Conservation (phyloP, 2,888 invertebrate species). For the Nephrotoma flavescens region DNA sequence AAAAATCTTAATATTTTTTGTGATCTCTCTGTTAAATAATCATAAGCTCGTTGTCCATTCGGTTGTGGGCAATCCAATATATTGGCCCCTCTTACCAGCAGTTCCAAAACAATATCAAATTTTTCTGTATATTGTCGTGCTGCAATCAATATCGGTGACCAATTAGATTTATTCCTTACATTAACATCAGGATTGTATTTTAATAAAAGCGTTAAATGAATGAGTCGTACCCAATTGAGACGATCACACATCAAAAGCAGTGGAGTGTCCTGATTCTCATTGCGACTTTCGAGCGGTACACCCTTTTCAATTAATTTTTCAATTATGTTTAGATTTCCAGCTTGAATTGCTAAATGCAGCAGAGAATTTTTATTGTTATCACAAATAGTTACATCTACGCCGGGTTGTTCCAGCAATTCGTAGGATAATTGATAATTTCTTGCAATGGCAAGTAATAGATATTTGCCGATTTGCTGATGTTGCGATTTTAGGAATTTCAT, state of each 20-base stretch:
- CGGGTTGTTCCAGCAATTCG: background rate
- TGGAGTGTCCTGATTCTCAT: background rate
- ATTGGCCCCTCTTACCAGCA: background rate
- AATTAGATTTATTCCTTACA: background rate
- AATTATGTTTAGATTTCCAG: background rate
- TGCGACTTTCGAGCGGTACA: background rate
- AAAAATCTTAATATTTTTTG: background rate
- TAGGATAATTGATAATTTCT: no score
- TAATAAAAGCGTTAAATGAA: background rate
- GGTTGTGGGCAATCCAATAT: background rate
- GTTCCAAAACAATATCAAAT: background rate
- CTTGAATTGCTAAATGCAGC: background rate
- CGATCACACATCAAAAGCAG: background rate
- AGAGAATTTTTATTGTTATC: background rate
- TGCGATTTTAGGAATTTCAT: no score
- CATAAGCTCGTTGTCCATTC: background rate
- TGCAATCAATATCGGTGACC: background rate
- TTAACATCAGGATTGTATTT: background rate
- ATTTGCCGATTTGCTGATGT: background rate
- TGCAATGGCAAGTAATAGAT: background rate
- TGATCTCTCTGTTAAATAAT: background rate
- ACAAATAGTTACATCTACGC: background rate
- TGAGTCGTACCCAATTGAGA: background rate
- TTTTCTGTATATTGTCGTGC: background rate
- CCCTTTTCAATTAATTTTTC: background rate